A percentile compares a stretch with the other conserved stretches of the same genome.
phyloP scores from a whole-genome alignment of 2,888 invertebrate genomes.

The Anoplius nigerrimus region DNA sequence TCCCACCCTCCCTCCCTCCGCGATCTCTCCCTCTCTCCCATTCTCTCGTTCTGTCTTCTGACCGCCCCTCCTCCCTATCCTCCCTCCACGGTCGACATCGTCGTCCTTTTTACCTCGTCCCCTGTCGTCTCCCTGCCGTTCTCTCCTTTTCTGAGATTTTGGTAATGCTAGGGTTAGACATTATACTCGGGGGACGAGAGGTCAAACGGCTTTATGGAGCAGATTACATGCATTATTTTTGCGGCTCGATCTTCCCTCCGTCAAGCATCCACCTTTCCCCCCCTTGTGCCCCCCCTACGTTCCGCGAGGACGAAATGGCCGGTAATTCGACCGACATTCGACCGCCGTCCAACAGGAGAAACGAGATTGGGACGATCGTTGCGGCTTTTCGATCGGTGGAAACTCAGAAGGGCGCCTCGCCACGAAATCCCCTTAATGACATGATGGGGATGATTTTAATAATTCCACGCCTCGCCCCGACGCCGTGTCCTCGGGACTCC shows the following conservation, averaged over 20 bases:
- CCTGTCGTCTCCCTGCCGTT: slow-evolving; percentile 21
- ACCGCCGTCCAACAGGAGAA: slow-evolving; percentile 8
- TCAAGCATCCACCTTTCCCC: too few species aligned
- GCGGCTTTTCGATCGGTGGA: slow-evolving; percentile 42
- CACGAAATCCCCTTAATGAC: too few species aligned
- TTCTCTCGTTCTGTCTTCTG: slow-evolving; percentile 16
- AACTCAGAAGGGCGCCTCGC: slow-evolving; percentile 29
- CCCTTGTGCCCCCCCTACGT: neutral
- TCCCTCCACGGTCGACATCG: slow-evolving; percentile 12
- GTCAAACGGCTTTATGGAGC: slow-evolving; percentile 67
- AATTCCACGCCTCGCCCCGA: too few species aligned
- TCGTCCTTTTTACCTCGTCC: slow-evolving; percentile 21
- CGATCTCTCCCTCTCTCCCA: slow-evolving; percentile 11
- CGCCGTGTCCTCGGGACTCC: too few species aligned
- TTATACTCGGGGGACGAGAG: slow-evolving; percentile 63
- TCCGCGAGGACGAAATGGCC: slow-evolving; percentile 54
- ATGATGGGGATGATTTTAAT: too few species aligned
- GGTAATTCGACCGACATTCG: slow-evolving; percentile 55
- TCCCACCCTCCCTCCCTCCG: neutral
- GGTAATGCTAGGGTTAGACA: slow-evolving; percentile 73
- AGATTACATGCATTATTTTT: slow-evolving; percentile 74
- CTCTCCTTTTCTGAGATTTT: slow-evolving; percentile 58
- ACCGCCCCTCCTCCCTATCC: slow-evolving; percentile 27
- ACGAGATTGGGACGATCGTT: slow-evolving; percentile 4
- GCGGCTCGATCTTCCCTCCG: slow-evolving; percentile 48